These are phyloP conservation scores for Ennomos erosarius DNA, from an alignment of 2,888 invertebrate species.

Conservation along the genomic window DNA sequence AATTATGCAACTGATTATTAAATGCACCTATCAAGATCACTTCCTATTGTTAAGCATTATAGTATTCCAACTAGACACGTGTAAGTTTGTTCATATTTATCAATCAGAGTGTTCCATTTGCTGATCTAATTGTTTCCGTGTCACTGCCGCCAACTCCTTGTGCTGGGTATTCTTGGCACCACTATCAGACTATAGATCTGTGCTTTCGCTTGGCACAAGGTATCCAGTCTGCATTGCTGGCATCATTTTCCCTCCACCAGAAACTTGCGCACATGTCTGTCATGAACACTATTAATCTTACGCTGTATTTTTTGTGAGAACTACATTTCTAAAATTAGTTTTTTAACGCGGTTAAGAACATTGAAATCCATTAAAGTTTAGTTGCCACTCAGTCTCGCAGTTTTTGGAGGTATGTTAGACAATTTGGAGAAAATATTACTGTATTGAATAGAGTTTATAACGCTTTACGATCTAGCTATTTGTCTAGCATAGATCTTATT, in stretches of 20 bases:
- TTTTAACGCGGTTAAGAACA: slow-evolving; percentile 38
- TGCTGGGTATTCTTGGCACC: slow-evolving; percentile 53
- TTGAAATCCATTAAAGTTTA: slow-evolving; percentile 29
- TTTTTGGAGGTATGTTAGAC: slow-evolving; percentile 13
- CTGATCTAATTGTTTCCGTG: slow-evolving; percentile 43
- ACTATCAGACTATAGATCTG: slow-evolving; percentile 60
- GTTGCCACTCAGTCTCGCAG: slow-evolving; percentile 1
- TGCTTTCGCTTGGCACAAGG: slow-evolving; percentile 61
- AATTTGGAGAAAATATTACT: slow-evolving; percentile 9
- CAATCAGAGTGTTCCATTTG: slow-evolving; percentile 29
- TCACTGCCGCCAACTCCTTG: slow-evolving; percentile 32
- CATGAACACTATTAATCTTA: slow-evolving; percentile 75
- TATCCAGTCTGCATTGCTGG: slow-evolving; percentile 50
- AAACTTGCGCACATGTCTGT: slow-evolving; percentile 66
- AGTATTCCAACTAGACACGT: too few species aligned
- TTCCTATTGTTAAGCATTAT: slow-evolving; percentile 18
- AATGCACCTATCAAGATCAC: background rate
- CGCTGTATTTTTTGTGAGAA: slow-evolving; percentile 32
- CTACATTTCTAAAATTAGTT: slow-evolving; percentile 35
- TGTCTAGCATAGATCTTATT: too few species aligned
- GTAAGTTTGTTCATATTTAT: slow-evolving; percentile 28
- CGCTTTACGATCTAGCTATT: too few species aligned
- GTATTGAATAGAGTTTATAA: background rate
- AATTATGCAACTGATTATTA: slow-evolving; percentile 2
- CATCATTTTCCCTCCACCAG: slow-evolving; percentile 54